phyloP scores from a whole-genome alignment of 2,113 vertebrate genomes.

The Phrynosoma blainvillii region DNA sequence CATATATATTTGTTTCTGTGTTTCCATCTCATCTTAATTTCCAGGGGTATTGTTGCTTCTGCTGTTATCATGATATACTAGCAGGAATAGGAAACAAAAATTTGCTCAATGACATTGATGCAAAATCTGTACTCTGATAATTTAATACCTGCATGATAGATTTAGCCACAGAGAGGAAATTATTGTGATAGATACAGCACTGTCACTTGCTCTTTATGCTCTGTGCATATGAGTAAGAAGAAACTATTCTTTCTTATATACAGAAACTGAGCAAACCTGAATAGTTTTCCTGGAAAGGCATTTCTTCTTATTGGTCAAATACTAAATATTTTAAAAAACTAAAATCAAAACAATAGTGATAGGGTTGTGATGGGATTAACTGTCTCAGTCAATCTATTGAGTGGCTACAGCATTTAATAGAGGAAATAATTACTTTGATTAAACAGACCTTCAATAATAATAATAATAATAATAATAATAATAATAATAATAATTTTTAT shows the following conservation, averaged over 20 bases:
- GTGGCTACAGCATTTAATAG: too few relatives aligned
- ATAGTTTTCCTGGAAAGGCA: background rate
- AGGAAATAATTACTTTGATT: too few relatives aligned
- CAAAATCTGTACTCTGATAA: constrained; percentile 26
- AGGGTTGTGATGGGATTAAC: too few relatives aligned
- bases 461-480: too few relatives aligned
- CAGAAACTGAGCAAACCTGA: background rate
- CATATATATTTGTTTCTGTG: background rate
- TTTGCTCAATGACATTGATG: constrained; percentile 19
- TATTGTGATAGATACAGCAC: background rate
- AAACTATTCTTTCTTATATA: constrained; percentile 9
- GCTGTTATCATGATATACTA: constrained; percentile 27
- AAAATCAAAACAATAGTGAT: background rate
- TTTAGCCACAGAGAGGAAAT: constrained; percentile 18
- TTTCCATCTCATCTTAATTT: background rate
- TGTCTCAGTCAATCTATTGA: too few relatives aligned
- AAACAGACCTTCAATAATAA: background rate
- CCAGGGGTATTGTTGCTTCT: background rate
- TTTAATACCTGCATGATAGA: background rate
- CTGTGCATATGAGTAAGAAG: background rate
- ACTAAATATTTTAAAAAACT: background rate
- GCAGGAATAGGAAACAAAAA: background rate
- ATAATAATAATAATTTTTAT: too few relatives aligned
- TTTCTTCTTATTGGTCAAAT: background rate
- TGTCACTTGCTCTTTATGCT: constrained; percentile 4